Evolutionary conservation across 1,140 invertebrate genomes (phyloP), one percentile per base, ranked within the genome.

Genomic region (Ceratina australensis): DNA sequence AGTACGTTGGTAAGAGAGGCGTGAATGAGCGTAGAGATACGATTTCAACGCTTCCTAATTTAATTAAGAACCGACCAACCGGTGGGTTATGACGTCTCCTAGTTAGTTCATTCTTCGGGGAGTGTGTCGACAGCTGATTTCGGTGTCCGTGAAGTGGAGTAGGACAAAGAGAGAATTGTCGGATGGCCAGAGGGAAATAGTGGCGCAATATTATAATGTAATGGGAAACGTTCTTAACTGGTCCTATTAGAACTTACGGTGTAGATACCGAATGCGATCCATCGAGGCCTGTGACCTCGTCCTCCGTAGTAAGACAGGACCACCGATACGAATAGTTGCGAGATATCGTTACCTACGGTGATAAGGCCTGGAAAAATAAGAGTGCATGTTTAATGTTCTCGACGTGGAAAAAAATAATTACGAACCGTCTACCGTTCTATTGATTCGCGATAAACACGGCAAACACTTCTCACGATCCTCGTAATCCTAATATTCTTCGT

Each of bases 251-350:
- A 72, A 87, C 89, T 92, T 85, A 92, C 95, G 28, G 94, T 94
- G 54, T 95, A 93, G 65, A 96, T 93, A 22, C 96, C 96, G 83
- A 94, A 86, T 0, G 95, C 94, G 76, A 96, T 95, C 95, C 95
- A 96, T 86, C 95, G 90, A 15, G 95, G 95, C 77, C 95, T 91
- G 89, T 96, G 95, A 33, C 94, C 93, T 86, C 93, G 92, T 57
- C 94, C 94, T 47, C 95, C 95, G 86, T 95, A 95, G 86, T 96
- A 95, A 74, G 94, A 95, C 49, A 96, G 88, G 28, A 95, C 87
- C 52, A 94, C 89, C 10, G 94, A 93, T 20, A 94, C 92, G 66
- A 95, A 90, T 69, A 95, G 86, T 86, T 93, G 93, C 57, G 93
- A 94, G 73, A 94, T 92, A 85, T 94, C 95, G 88, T 96, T 96